Base-by-base conservation (phyloP, 2,797 vertebrate genomes). In the Coluber constrictor region DNA sequence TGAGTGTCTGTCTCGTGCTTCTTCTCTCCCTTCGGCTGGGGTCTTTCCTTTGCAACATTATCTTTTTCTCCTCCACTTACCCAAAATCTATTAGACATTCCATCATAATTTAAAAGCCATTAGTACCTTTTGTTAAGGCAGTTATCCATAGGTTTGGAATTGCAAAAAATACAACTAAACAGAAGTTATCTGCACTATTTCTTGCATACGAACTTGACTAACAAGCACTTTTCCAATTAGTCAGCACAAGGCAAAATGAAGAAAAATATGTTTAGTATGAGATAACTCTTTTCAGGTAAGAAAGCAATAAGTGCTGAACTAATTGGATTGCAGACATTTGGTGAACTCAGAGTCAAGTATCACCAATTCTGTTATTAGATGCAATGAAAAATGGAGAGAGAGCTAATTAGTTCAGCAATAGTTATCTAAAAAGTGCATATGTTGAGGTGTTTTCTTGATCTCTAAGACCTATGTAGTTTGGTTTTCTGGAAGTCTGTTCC, bases 341-440 rank as follows among this genome's bases (percentile, higher is more conserved):
- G 55, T 83, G 66, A 92, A 92, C 87, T 92, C 37, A 32, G 27
- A 92, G 87, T 83, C 87, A 60, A 29, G 87, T 92, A 92, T 89
- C 87, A 89, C 27, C 25, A 12, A 6, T 89, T 92, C 29, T 89
- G 87, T 8, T 83, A 56, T 89, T 66, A 60, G 12, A 83, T 60
- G 29, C 88, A 83, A 37, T 83, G 43, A 56, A 89, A 92, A 83
- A 74, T 20, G 9, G 86, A 70, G 37, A 89, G 25, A 60, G 74
- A 15, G n/a, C 91, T 79, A 89, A 92, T 92, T 89, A 89, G 43
- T 7, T 60, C 87, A 54, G 15, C 56, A 51, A 57, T n/a, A 51
- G 37, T 25, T 79, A 32, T 79, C 66, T 79, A 60, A 70, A 54
- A 83, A 89, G 20, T 43, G 20, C 91, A 54, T 89, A 89, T 6